These are phyloP conservation scores for Idaea aversata DNA, from an alignment of 2,888 invertebrate species.

Conservation along the genomic window DNA sequence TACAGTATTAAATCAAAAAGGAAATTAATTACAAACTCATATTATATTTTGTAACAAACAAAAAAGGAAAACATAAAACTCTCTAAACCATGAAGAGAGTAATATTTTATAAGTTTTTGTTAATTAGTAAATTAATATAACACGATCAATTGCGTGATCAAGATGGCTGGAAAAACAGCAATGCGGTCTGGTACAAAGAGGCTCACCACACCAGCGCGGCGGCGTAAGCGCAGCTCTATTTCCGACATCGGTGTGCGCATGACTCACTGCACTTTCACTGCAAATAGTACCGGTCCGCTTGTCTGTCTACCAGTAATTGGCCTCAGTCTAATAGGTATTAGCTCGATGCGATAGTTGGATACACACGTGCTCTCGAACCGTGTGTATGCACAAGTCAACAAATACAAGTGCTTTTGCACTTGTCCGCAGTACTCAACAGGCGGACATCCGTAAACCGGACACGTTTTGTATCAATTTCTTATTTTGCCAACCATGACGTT, in stretches of 20 bases:
- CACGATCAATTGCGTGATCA: background rate
- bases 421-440: constrained; percentile 3
- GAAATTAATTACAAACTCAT: background rate
- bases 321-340: constrained; percentile 45
- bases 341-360: constrained; percentile 29
- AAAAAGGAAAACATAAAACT: background rate
- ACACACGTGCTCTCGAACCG: constrained; percentile 19
- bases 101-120: background rate
- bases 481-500: constrained; percentile 7
- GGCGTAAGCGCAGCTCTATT: constrained; percentile 52
- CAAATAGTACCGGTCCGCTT: constrained; percentile 52
- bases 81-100: background rate
- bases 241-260: constrained; percentile 47
- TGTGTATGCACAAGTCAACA: constrained; percentile 17
- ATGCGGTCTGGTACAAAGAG: background rate
- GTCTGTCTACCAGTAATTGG: constrained; percentile 58
- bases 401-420: constrained; percentile 25
- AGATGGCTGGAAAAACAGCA: constrained; percentile 1
- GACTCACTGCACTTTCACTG: constrained; percentile 73
- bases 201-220: background rate
- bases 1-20: background rate
- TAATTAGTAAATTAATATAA: background rate
- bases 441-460: constrained; percentile 35
- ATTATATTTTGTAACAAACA: background rate
- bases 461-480: constrained; percentile 30